Conservation (phyloP, 2,888 invertebrate species). For the Adelognathus sp. region DNA sequence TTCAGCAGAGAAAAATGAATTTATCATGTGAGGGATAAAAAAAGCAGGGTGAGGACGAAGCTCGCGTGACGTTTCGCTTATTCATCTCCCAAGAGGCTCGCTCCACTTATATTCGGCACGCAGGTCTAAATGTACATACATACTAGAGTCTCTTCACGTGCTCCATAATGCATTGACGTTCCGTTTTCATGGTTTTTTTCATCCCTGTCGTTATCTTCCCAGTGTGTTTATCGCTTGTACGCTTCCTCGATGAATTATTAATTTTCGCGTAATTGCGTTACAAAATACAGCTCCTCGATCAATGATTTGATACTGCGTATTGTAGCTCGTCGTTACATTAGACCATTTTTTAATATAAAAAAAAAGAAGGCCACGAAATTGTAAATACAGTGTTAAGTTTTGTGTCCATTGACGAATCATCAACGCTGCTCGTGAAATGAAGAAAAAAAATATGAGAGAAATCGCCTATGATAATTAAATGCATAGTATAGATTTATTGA, state of each 20-base stretch:
- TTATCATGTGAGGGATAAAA: constrained; percentile 19
- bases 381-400: constrained; percentile 48
- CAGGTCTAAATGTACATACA: constrained; percentile 50
- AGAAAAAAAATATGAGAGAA: background rate
- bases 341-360: constrained; percentile 27
- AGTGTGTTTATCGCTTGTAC: background rate
- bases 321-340: background rate
- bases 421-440: constrained; percentile 47
- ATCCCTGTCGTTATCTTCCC: constrained; percentile 7
- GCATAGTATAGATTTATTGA: background rate
- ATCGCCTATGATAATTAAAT: background rate
- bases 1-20: constrained; percentile 46
- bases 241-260: background rate
- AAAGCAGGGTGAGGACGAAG: constrained; percentile 9
- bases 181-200: background rate
- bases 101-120: constrained; percentile 11
- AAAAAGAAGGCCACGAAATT: too few relatives aligned
- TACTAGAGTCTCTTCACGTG: constrained; percentile 9
- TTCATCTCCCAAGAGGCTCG: constrained; percentile 1
- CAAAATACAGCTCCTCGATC: background rate
- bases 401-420: constrained; percentile 48
- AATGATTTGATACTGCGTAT: too few relatives aligned
- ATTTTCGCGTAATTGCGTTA: background rate
- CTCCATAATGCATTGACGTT: background rate
- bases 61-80: constrained; percentile 24